Percentiles rank a stretch among this genome's conserved stretches.
These are phyloP conservation scores for Drosophila gunungcola DNA, from an alignment of 1,140 invertebrate species.

Conservation along the genomic window DNA sequence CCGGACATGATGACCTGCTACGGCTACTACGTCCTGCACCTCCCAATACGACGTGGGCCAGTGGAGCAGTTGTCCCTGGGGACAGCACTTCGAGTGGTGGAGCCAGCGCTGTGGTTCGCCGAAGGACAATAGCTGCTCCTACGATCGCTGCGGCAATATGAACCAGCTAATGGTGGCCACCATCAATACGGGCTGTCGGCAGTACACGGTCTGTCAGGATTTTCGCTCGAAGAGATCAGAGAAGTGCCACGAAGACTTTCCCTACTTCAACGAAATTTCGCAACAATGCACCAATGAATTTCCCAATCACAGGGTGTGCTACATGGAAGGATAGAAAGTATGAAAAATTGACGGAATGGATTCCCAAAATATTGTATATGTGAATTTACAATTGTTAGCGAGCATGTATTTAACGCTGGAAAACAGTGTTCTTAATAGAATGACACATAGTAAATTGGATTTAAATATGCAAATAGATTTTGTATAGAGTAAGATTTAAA, in stretches of 20 bases:
- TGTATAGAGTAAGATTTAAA: too few species aligned
- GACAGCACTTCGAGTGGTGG: slow-evolving; percentile 58
- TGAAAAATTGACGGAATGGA: too few species aligned
- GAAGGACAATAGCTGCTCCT: slow-evolving; percentile 49
- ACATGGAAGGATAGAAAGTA: slow-evolving; percentile 25
- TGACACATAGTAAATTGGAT: too few species aligned
- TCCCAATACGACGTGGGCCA: slow-evolving; percentile 26
- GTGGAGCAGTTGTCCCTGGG: slow-evolving; percentile 54
- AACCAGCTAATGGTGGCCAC: slow-evolving; percentile 25
- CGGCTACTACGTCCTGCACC: slow-evolving; percentile 47
- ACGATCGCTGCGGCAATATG: slow-evolving; percentile 53
- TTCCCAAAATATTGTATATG: too few species aligned
- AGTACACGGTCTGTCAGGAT: slow-evolving; percentile 42
- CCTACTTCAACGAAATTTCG: slow-evolving; percentile 46
- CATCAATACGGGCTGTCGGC: slow-evolving; percentile 42
- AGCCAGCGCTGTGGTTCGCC: slow-evolving; percentile 35
- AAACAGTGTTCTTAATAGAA: too few species aligned
- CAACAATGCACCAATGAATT: slow-evolving; percentile 27
- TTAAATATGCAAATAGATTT: too few species aligned
- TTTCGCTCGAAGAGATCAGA: slow-evolving; percentile 15
- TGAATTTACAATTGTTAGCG: too few species aligned
- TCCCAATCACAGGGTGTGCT: slow-evolving; percentile 56
- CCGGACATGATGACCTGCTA: slow-evolving; percentile 45
- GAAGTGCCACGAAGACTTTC: slow-evolving; percentile 31
- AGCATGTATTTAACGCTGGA: too few species aligned